phyloP scores from a whole-genome alignment of 1,140 invertebrate genomes.

The Parapsyche elsis region DNA sequence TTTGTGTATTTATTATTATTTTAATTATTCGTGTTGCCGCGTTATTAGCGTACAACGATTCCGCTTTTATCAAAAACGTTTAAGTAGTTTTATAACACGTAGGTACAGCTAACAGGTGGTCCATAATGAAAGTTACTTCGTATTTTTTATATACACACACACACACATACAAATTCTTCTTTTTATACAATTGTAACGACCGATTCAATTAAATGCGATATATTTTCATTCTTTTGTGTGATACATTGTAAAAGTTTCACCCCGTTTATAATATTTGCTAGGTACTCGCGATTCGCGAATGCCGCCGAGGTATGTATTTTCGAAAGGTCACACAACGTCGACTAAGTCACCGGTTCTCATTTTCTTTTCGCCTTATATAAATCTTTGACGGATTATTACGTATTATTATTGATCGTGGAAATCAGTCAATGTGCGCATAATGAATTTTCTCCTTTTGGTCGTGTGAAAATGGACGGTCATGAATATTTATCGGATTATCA shows the following conservation, averaged over 20 bases:
- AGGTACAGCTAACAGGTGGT: constrained; percentile 8
- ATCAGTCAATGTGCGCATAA: not conserved
- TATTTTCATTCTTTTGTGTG: constrained; percentile 18
- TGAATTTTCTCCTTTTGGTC: not conserved
- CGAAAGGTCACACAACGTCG: constrained; percentile 19
- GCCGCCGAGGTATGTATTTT: constrained; percentile 22
- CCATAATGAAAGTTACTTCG: not conserved
- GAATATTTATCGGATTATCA: constrained; percentile 3
- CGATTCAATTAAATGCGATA: constrained; percentile 3
- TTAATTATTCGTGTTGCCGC: constrained; percentile 15
- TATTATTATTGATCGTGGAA: not conserved
- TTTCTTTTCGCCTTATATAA: not conserved
- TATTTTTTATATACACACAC: not conserved
- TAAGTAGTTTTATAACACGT: constrained; percentile 12
- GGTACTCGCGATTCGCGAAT: not conserved
- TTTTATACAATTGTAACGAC: not conserved
- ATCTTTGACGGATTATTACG: not conserved
- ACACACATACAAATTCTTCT: not conserved
- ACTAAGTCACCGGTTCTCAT: not conserved
- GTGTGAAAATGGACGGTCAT: not conserved
- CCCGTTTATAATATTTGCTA: not conserved
- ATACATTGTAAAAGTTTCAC: constrained; percentile 10
- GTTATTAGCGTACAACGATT: constrained; percentile 18
- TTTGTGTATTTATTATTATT: not conserved
- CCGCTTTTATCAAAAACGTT: constrained; percentile 25